These are phyloP conservation scores for Peromyscus nudipes DNA, from an alignment of 2,797 vertebrate species.

Conservation along the genomic window DNA sequence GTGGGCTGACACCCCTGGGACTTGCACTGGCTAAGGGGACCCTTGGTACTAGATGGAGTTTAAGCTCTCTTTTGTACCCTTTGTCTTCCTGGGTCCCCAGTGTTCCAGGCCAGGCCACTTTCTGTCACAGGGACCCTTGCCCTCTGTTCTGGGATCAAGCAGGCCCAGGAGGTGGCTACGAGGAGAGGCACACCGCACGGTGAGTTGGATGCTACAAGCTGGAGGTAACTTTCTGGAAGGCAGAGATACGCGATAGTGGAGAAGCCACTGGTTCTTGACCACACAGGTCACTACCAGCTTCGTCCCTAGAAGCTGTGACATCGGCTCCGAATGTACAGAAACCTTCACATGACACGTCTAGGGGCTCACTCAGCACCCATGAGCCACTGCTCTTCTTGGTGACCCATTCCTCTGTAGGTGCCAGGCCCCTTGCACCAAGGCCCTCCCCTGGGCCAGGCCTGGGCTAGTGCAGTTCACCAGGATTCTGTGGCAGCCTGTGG, in stretches of 20 bases:
- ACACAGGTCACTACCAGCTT: rapidly evolving
- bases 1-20: background rate
- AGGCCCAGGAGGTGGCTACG: background rate
- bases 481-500: constrained; percentile 86
- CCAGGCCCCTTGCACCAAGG: constrained; percentile 17
- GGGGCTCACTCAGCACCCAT: background rate
- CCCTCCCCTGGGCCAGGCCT: constrained; percentile 59
- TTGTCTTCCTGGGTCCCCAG: rapidly evolving
- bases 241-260: rapidly evolving
- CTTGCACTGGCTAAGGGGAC: background rate
- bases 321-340: background rate
- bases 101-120: background rate
- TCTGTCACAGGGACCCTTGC: background rate
- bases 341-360: rapidly evolving
- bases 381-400: background rate
- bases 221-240: background rate
- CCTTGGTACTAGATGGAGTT: background rate
- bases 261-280: background rate
- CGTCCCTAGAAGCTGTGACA: background rate
- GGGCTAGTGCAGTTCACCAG: constrained; percentile 85
- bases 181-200: background rate
- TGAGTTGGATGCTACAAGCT: background rate
- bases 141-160: background rate
- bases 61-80: background rate
- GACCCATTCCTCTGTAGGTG: background rate